phyloP scores from a whole-genome alignment of 2,113 vertebrate genomes.

The Malurus elegans region DNA sequence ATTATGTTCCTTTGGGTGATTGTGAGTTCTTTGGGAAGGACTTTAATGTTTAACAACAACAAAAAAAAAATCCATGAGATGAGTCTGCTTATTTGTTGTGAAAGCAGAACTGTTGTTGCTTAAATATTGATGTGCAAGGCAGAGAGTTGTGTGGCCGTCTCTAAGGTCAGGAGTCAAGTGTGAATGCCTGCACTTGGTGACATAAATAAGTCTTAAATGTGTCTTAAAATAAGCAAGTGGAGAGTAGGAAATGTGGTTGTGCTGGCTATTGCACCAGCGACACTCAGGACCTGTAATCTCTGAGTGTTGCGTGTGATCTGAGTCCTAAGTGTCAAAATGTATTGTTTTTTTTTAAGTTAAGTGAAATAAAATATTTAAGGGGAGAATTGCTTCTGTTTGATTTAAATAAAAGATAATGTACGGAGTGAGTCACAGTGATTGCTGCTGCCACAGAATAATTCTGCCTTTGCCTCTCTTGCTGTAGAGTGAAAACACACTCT shows the following conservation, averaged over 20 bases:
- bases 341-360: neutral
- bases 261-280: neutral
- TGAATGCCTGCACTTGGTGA: rapidly evolving
- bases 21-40: neutral
- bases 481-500: slow-evolving; percentile 84
- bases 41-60: neutral
- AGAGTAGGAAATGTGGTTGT: neutral
- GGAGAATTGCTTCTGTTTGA: rapidly evolving
- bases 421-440: neutral
- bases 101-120: neutral
- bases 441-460: neutral
- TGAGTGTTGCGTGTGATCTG: neutral
- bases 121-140: neutral
- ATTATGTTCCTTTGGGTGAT: rapidly evolving
- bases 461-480: neutral
- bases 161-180: neutral
- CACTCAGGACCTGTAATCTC: neutral
- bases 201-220: neutral
- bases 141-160: neutral
- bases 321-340: neutral
- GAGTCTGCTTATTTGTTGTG: neutral
- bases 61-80: neutral
- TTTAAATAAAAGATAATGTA: neutral
- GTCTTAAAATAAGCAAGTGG: neutral
- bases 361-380: neutral